Conservation (phyloP, 2,797 vertebrate species). For the Coracias cyanogaster region DNA sequence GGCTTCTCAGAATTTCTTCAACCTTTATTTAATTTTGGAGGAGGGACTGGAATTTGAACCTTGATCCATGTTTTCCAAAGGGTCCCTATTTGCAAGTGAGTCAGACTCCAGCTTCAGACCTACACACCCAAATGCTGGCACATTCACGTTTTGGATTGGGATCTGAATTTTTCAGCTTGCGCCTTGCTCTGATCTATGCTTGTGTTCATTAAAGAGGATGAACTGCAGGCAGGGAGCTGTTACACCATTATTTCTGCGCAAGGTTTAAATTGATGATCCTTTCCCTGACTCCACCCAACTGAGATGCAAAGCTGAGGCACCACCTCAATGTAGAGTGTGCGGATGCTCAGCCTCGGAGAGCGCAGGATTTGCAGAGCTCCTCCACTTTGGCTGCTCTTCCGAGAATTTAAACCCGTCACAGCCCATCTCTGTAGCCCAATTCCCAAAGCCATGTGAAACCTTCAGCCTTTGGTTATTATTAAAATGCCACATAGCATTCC, state of each 20-base stretch:
- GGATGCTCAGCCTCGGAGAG: neutral
- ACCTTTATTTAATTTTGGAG: neutral
- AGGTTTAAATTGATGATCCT: neutral
- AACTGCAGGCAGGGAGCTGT: neutral
- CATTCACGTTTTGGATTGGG: neutral
- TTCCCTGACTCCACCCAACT: neutral
- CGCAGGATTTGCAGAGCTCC: neutral
- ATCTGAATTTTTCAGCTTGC: conserved; percentile 5
- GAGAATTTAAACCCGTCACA: neutral
- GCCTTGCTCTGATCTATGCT: neutral
- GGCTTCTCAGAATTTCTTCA: neutral
- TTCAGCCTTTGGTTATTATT: neutral
- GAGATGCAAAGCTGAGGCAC: neutral
- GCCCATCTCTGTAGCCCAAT: neutral
- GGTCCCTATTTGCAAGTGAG: conserved; percentile 20
- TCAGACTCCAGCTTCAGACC: conserved; percentile 7
- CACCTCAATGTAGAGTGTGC: neutral
- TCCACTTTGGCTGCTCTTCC: neutral
- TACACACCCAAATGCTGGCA: neutral
- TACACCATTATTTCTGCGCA: neutral
- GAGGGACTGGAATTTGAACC: conserved; percentile 18
- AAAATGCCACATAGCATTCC: neutral
- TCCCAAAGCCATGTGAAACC: neutral
- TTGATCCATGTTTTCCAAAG: neutral
- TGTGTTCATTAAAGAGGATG: neutral